Percentiles rank a stretch among this genome's conserved stretches.
These are phyloP conservation scores for Odontophorus gujanensis DNA, from an alignment of 2,113 vertebrate genomes.

Conservation along the genomic window DNA sequence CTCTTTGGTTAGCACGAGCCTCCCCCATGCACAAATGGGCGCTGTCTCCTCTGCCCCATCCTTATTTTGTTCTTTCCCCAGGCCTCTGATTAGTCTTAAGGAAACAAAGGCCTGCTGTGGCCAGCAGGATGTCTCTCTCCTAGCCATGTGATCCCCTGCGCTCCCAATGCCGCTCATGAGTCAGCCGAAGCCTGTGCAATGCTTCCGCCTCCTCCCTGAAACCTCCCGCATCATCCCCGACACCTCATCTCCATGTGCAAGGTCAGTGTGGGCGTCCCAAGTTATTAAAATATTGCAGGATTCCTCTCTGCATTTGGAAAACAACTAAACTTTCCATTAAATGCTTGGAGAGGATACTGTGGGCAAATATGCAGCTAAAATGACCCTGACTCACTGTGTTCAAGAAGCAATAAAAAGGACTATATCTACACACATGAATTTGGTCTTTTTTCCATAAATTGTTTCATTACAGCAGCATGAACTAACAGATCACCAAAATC, in stretches of 20 bases:
- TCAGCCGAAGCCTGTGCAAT: background rate
- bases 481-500: background rate
- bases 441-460: background rate
- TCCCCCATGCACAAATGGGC: accelerated
- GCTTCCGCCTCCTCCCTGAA: constrained; percentile 26
- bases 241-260: background rate
- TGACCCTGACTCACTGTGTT: background rate
- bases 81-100: background rate
- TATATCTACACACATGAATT: background rate
- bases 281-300: background rate
- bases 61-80: accelerated
- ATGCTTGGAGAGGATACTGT: background rate
- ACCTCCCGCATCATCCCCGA: background rate
- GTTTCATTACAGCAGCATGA: background rate
- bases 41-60: accelerated
- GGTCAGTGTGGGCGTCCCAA: background rate
- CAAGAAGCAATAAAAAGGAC: background rate
- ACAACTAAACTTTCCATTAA: background rate
- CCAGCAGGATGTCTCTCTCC: background rate
- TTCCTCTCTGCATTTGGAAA: background rate
- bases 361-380: background rate
- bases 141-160: background rate
- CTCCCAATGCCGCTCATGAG: constrained; percentile 11
- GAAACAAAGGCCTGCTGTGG: background rate
- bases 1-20: background rate